Evolutionary conservation across 1,140 invertebrate species (phyloP).

Genomic region (Trissolcus basalis): DNA sequence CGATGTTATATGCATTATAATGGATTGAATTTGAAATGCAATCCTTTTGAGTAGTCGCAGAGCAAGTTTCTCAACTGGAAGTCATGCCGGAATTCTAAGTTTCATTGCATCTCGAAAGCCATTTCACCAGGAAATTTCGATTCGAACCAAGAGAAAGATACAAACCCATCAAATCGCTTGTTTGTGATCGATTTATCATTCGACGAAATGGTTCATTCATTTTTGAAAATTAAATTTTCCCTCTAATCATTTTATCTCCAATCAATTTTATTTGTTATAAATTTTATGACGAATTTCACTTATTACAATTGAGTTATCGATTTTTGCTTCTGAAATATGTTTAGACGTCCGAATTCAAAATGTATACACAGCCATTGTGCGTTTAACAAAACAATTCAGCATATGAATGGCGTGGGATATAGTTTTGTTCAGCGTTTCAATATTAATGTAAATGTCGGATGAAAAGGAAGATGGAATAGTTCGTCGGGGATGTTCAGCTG

Average conservation of each 20-base stretch:
- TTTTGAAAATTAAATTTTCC: too few relatives aligned
- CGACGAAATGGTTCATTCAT: too few relatives aligned
- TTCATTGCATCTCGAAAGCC: neutral
- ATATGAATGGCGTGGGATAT: neutral
- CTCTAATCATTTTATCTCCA: too few relatives aligned
- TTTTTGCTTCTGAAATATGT: too few relatives aligned
- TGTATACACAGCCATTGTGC: too few relatives aligned
- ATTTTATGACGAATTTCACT: too few relatives aligned
- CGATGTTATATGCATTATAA: constrained; percentile 6
- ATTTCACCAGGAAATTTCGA: neutral
- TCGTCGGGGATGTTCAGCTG: constrained; percentile 33
- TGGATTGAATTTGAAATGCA: constrained; percentile 14
- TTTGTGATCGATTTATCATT: too few relatives aligned
- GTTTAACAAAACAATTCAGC: too few relatives aligned
- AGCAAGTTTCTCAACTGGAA: constrained; percentile 7
- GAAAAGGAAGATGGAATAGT: constrained; percentile 47
- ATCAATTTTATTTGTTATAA: too few relatives aligned
- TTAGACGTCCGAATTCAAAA: too few relatives aligned
- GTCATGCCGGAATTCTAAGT: constrained; percentile 2
- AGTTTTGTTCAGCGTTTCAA: constrained; percentile 10
- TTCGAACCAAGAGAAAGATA: neutral
- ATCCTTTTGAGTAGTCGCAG: constrained; percentile 1
- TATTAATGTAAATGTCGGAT: constrained; percentile 36
- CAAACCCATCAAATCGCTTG: too few relatives aligned
- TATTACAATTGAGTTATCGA: too few relatives aligned